Evolutionary conservation across 2,797 vertebrate species (phyloP).

Genomic region (Calcarius lapponicus): DNA sequence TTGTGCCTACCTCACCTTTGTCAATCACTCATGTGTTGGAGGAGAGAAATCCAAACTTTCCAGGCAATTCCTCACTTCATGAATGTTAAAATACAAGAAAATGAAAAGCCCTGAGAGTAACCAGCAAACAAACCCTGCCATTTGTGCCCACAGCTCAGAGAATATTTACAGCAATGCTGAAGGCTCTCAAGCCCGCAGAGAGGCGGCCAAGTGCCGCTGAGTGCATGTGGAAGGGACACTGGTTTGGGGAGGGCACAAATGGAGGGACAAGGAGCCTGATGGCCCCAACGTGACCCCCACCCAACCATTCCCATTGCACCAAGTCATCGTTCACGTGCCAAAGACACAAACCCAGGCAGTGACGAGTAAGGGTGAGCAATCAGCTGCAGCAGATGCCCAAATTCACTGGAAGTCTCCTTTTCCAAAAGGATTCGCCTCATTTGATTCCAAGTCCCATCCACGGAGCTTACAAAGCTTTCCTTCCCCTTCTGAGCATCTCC

Average conservation of each 20-base stretch:
- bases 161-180: not conserved
- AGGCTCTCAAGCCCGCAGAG: not conserved
- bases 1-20: no score
- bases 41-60: not conserved
- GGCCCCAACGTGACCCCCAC: accelerated
- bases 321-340: accelerated
- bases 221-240: not conserved
- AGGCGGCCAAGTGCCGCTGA: not conserved
- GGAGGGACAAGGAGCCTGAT: not conserved
- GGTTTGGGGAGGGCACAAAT: accelerated
- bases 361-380: not conserved
- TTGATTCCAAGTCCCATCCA: not conserved
- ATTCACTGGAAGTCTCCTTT: not conserved
- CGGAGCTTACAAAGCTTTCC: not conserved
- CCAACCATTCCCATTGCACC: not conserved
- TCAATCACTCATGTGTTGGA: accelerated
- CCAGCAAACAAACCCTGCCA: not conserved
- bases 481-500: not conserved
- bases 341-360: not conserved
- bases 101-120: not conserved
- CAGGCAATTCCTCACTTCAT: accelerated
- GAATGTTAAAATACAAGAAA: not conserved
- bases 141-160: not conserved
- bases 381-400: not conserved
- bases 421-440: not conserved